Base-by-base conservation (phyloP, 2,888 invertebrate genomes). In the Altica lythri region DNA sequence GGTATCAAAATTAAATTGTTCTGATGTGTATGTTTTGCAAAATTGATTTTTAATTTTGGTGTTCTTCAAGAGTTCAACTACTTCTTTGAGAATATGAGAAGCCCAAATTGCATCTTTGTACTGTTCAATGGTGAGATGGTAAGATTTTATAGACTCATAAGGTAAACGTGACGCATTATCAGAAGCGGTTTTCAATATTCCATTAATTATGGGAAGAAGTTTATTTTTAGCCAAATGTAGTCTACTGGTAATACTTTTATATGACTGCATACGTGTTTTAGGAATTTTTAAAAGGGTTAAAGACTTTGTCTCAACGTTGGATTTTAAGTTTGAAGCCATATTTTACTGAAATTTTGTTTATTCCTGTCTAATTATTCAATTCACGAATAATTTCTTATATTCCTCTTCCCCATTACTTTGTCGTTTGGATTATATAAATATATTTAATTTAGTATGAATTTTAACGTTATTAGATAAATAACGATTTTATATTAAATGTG, bases 61-160 rank as follows among this genome's bases (percentile, higher is more conserved):
- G 6, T 19, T 16, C 13, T 13, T 45, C 10, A 54, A 19, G 10
- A 53, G 19, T 18, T 38, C 42, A 10, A 59, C 54, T 4, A 60
- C 58, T 40, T 61, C 59, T 43, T 52, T 46, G 18, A 64, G 43
- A 17, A 62, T 29, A 19, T 58, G 30, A 13, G 60, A 51, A 0
- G 64, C 64, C 57, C 53, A 60, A 13, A 64, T 30, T 5, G 57
- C 59, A 43, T 61, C 55, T 34, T 59, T 50, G 43, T 61, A 64
- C 37, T 64, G 57, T 16, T 64, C 59, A 13, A 54, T 29, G 8
- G 61, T 60, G 6, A 64, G 53, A 32, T 50, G 51, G 12, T 53
- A 53, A 9, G 57, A 29, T 19, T 22, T 47, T 16, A 14, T 14
- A 19, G 30, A 9, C n/a, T 47, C 32, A 8, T 47, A 42, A 0